These are phyloP conservation scores for Catalaphyllia jardinei DNA, from an alignment of 64 coral and sea anemone genomes.

Conservation along the genomic window DNA sequence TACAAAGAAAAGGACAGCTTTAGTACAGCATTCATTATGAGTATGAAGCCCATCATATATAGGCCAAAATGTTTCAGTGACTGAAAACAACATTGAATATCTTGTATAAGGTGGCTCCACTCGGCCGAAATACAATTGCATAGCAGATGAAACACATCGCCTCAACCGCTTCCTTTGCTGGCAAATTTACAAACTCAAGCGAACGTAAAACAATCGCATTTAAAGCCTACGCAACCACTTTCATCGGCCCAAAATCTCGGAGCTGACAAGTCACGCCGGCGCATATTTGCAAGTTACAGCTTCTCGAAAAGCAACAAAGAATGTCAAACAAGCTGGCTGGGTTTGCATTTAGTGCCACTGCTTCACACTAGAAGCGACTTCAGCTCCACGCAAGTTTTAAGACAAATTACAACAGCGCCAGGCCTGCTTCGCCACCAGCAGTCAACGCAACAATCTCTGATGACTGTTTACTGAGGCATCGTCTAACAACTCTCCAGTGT, in stretches of 20 bases:
- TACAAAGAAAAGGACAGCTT: too few species aligned
- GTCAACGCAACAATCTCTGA: too few species aligned
- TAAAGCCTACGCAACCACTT: slow-evolving; percentile 8
- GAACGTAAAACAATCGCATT: not conserved
- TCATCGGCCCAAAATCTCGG: slow-evolving; percentile 46
- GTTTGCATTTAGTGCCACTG: too few species aligned
- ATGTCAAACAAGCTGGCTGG: too few species aligned
- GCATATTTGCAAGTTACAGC: slow-evolving; percentile 16
- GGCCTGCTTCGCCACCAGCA: too few species aligned
- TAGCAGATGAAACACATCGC: slow-evolving; percentile 34
- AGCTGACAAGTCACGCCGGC: slow-evolving; percentile 58
- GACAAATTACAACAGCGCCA: too few species aligned
- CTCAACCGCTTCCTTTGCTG: too few species aligned
- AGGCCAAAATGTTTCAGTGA: slow-evolving; percentile 17
- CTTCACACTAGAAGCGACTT: too few species aligned
- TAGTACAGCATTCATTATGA: slow-evolving; percentile 29
- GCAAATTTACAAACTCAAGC: too few species aligned
- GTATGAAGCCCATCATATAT: slow-evolving; percentile 45
- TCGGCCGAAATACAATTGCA: slow-evolving; percentile 14
- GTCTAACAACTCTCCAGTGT: too few species aligned
- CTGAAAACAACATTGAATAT: not conserved
- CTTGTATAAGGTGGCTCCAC: slow-evolving; percentile 23
- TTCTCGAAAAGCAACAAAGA: slow-evolving; percentile 1
- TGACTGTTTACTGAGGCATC: too few species aligned
- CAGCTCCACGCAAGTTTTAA: too few species aligned